These are phyloP conservation scores for Euborellia annulipes DNA, from an alignment of 1,140 invertebrate genomes.

Conservation along the genomic window DNA sequence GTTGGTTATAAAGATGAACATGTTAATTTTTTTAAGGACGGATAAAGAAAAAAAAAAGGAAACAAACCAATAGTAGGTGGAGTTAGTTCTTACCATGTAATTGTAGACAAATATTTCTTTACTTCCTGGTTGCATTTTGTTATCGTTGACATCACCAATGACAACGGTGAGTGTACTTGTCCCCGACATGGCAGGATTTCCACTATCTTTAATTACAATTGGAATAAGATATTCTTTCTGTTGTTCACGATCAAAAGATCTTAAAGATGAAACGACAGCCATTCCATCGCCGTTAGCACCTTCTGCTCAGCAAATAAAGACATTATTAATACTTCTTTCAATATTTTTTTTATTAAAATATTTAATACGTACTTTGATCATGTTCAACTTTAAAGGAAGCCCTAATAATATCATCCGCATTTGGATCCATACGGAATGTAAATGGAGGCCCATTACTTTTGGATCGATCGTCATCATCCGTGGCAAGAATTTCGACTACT, in stretches of 20 bases:
- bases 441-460: slow-evolving; percentile 91
- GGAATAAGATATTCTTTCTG: slow-evolving; percentile 90
- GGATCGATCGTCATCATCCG: slow-evolving; percentile 85
- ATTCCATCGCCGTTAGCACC: slow-evolving; percentile 90
- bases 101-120: slow-evolving; percentile 97
- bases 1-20: not conserved
- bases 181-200: slow-evolving; percentile 78
- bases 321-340: not conserved
- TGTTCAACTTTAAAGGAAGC: slow-evolving; percentile 89
- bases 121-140: slow-evolving; percentile 89
- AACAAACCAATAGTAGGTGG: not conserved
- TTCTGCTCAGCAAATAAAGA: slow-evolving; percentile 36
- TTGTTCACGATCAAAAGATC: slow-evolving; percentile 87
- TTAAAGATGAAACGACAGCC: slow-evolving; percentile 78
- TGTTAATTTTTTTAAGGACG: not conserved
- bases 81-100: slow-evolving; percentile 44
- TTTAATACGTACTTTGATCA: slow-evolving; percentile 60
- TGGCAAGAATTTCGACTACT: slow-evolving; percentile 84
- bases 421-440: slow-evolving; percentile 80
- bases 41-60: slow-evolving; percentile 4
- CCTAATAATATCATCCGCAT: slow-evolving; percentile 79
- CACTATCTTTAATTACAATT: slow-evolving; percentile 83
- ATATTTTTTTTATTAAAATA: not conserved
- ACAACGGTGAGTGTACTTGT: slow-evolving; percentile 88
- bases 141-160: slow-evolving; percentile 92